phyloP scores from a whole-genome alignment of 2,797 vertebrate genomes.

The Aphelocoma californica region DNA sequence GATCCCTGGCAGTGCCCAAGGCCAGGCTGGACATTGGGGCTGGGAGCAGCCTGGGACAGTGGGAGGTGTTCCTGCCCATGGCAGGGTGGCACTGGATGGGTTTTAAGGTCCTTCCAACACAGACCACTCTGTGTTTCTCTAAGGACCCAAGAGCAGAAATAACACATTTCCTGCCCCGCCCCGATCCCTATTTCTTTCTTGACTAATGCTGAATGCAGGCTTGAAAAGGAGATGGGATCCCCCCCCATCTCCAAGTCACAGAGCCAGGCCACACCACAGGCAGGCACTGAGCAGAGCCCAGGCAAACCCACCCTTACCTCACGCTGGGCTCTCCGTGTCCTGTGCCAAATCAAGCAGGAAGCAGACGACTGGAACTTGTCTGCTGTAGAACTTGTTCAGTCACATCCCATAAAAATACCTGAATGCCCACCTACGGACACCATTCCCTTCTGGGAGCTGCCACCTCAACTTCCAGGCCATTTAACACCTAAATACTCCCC shows the following conservation, averaged over 20 bases:
- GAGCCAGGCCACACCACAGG: not conserved
- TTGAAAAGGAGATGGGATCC: not conserved
- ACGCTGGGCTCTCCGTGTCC: not conserved
- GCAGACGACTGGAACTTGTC: slow-evolving; percentile 2
- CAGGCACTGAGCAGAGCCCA: not conserved
- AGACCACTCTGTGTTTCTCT: not conserved
- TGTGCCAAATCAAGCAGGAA: slow-evolving; percentile 47
- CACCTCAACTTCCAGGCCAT: not conserved
- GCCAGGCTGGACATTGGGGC: not conserved
- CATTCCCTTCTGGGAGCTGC: not conserved
- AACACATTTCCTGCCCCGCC: not conserved
- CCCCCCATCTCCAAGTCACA: rapidly evolving
- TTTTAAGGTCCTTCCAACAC: not conserved
- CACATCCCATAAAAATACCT: slow-evolving; percentile 48
- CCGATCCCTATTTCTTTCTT: not conserved
- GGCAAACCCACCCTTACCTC: not conserved
- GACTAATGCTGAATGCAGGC: not conserved
- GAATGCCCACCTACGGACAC: not conserved
- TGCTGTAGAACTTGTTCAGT: not conserved
- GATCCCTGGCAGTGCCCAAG: not conserved
- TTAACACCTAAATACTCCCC: not conserved
- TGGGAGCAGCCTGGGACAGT: not conserved
- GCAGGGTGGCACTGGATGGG: not conserved
- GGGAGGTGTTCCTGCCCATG: not conserved
- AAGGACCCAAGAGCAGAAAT: not conserved